Base-by-base conservation (phyloP, 1,140 invertebrate genomes). In the Diorhabda elongata region DNA sequence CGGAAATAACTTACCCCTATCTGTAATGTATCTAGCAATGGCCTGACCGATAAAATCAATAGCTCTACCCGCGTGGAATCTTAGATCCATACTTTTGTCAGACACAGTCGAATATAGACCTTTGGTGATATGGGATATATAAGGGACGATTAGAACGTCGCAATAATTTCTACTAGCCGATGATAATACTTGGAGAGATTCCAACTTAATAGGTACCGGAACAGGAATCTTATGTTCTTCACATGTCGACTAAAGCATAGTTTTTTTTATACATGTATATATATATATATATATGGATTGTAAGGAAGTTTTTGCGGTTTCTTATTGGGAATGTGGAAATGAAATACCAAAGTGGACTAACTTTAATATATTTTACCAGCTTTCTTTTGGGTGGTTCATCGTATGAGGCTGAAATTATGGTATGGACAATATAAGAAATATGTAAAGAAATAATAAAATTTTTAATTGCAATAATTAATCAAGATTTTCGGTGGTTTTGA, bases 131-230 rank as follows among this genome's bases (percentile, higher is more conserved):
- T 85, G 74, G 4, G 78, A 76, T 59, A 89, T 73, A 69, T 89
- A 84, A 2, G 85, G 77, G 44, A 79, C 80, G 70, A 88, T 81
- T 58, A 90, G 80, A 58, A 82, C 81, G 3, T 81, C 75, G 68
- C 89, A 85, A 74, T 91, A 88, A 69, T 89, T 86, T 69, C 85
- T 88, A 5, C 88, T 84, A 66, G 94, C 84, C 5, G 87, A 87
- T 9, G 88, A 87, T 0, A 95, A 76, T 2, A 95, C 85, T 83
- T 93, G 92, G 0, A 94, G 80, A 7, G 91, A 91, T 80, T 94
- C 91, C 9, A 94, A 77, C 73, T 90, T 85, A 7, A 92, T 85
- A 45, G 91, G 89, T 56, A 88, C 84, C 0, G 81, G 76, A 58
- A 85, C 77, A 66, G 71, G 74, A 42, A 56, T 7, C 26, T 45